Evolutionary conservation across 53 echinoderm and acorn worm species (phyloP).

Genomic region (Luidia sarsii): DNA sequence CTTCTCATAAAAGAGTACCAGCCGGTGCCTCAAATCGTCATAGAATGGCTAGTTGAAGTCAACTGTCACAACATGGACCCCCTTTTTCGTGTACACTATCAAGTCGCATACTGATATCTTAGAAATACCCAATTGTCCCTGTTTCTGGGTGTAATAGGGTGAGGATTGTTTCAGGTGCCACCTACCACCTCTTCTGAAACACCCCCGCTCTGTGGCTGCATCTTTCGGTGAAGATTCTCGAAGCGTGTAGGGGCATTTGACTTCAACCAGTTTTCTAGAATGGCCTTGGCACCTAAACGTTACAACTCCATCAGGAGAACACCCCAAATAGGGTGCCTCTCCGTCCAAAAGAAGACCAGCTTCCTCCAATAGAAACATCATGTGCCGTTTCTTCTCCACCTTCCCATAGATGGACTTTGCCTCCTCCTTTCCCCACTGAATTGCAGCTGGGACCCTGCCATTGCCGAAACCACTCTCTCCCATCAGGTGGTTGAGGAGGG

Average conservation of each 20-base stretch:
- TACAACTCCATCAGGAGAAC: slow-evolving; percentile 17
- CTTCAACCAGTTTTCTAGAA: neutral
- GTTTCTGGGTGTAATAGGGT: slow-evolving; percentile 40
- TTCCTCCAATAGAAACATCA: neutral
- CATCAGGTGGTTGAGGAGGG: neutral
- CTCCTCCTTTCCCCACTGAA: slow-evolving; percentile 8
- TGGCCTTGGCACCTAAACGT: neutral
- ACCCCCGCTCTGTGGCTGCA: slow-evolving; percentile 8
- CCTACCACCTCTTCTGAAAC: slow-evolving; percentile 3
- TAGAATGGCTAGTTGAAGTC: slow-evolving; percentile 26
- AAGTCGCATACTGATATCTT: slow-evolving; percentile 25
- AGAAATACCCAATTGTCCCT: slow-evolving; percentile 52
- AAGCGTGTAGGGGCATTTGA: slow-evolving; percentile 1
- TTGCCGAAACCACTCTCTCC: neutral
- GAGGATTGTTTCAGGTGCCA: slow-evolving; percentile 1
- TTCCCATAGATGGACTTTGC: slow-evolving; percentile 1
- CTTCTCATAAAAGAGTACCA: neutral
- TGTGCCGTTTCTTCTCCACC: slow-evolving; percentile 1
- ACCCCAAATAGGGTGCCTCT: slow-evolving; percentile 6
- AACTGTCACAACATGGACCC: slow-evolving; percentile 3
- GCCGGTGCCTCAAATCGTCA: slow-evolving; percentile 6
- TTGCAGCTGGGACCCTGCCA: slow-evolving; percentile 12
- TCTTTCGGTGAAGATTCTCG: slow-evolving; percentile 16
- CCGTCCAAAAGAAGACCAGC: slow-evolving; percentile 10
- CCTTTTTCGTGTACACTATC: slow-evolving; percentile 48